Percentiles rank a stretch among this genome's conserved stretches.
phyloP scores from a whole-genome alignment of 2,113 vertebrate genomes.

The Corvus cornix region DNA sequence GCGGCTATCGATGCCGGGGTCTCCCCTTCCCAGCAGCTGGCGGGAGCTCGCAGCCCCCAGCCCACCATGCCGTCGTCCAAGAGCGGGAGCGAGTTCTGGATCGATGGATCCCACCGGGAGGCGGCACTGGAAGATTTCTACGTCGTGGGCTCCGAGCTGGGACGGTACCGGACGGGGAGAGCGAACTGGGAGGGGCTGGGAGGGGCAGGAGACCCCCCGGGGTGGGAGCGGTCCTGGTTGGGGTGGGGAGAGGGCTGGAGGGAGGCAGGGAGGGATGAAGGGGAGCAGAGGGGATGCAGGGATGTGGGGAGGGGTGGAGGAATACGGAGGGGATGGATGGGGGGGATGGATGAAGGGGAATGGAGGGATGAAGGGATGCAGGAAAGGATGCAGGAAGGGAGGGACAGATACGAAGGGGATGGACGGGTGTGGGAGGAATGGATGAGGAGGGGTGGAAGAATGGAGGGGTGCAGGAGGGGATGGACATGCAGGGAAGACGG shows the following conservation, averaged over 20 bases:
- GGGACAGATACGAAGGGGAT: background rate
- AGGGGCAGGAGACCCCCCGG: background rate
- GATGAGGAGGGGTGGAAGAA: background rate
- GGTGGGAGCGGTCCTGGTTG: background rate
- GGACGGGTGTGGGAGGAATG: background rate
- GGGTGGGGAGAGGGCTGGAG: background rate
- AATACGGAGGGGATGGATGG: background rate
- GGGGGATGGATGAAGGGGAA: background rate
- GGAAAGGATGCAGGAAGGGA: background rate
- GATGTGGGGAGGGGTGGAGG: background rate
- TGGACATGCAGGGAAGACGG: no score
- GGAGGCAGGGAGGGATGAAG: no score
- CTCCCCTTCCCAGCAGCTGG: background rate
- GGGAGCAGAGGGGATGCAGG: no score
- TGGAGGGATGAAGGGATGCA: background rate
- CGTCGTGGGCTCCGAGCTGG: slow-evolving; percentile 74
- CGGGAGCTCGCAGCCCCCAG: background rate
- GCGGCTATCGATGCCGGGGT: background rate
- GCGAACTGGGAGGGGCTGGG: background rate
- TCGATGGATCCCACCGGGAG: slow-evolving; percentile 84
- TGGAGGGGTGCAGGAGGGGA: background rate
- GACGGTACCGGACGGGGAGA: slow-evolving; percentile 58
- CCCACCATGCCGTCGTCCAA: slow-evolving; percentile 80
- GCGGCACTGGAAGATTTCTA: slow-evolving; percentile 82
- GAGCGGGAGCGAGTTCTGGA: slow-evolving; percentile 80